Evolutionary conservation across 1,140 invertebrate species (phyloP).

Genomic region (Megalonaias nervosa): DNA sequence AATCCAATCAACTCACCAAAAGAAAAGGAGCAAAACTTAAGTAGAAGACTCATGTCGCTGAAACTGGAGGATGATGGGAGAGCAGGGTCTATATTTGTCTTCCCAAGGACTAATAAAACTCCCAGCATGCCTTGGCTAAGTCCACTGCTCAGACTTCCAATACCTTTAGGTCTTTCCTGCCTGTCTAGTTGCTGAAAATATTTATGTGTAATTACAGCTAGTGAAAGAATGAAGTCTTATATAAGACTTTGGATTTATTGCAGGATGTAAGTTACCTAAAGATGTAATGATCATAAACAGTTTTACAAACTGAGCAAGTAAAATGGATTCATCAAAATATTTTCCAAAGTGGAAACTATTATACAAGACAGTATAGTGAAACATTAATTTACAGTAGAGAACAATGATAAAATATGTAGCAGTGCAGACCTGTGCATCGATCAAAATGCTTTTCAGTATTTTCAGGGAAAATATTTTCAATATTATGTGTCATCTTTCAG

Average conservation of each 20-base stretch:
- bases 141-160: constrained; percentile 39
- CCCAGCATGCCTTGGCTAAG: constrained; percentile 35
- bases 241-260: background rate
- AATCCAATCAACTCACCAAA: constrained; percentile 39
- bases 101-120: constrained; percentile 54
- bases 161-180: constrained; percentile 58
- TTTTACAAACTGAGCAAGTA: too few relatives aligned
- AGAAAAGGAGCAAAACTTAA: constrained; percentile 53
- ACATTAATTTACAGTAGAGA: too few relatives aligned
- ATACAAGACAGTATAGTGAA: too few relatives aligned
- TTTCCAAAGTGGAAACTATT: too few relatives aligned
- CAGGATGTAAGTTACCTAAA: background rate
- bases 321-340: too few relatives aligned
- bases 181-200: constrained; percentile 50
- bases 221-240: background rate
- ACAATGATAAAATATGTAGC: too few relatives aligned
- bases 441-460: too few relatives aligned
- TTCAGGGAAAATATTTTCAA: too few relatives aligned
- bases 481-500: too few relatives aligned
- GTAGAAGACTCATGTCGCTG: constrained; percentile 40
- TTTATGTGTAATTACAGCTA: background rate
- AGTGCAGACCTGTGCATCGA: too few relatives aligned
- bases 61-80: constrained; percentile 46
- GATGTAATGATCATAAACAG: too few relatives aligned
- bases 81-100: constrained; percentile 39